Base-by-base conservation (phyloP, 2,797 vertebrate genomes). In the Acipenser oxyrinchus region DNA sequence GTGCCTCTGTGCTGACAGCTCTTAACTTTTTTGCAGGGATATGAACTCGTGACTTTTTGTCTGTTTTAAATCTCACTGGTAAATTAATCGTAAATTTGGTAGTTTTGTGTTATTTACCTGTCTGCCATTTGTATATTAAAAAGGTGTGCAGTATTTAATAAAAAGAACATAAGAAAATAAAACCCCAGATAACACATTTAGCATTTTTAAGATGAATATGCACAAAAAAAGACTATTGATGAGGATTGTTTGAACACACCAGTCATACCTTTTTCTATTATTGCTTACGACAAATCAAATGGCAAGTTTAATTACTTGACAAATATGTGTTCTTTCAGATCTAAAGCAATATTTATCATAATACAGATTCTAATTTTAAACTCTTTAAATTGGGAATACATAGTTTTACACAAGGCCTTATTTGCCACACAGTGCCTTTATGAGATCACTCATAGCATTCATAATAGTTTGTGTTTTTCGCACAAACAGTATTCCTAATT, bases 381-480 rank as follows among this genome's bases (percentile, higher is more conserved):
- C 12, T 37, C 1, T 37, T 37, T 37, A 37, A 6, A 10, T 65
- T 7, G 7, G 13, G 18, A 58, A 66, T 74, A 69, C 63, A n/a
- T 62, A 73, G 77, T 79, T 77, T 78, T 69, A 76, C 75, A 80
- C 77, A 69, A 69, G 77, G 77, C 78, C 82, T 87, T 60, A 57
- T 69, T 72, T 62, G 68, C 88, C 89, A 80, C 76, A 52, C 75
- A 74, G 92, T 95, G 93, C 93, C 93, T 95, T 92, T 81, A 75
- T 37, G 37, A 37, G 5, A 37, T 37, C 37, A 37, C 37, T 37
- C 37, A 37, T 5, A 37, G 37, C 37, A 1, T 37, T 5, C 4
- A 37, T 37, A 37, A 2, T 37, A 37, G 23, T 37, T 37, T 37
- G 23, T 37, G 23, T 37, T 37, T 37, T 37, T 37, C 23, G 4